These are phyloP conservation scores for Drosophila rufa DNA, from an alignment of 1,140 invertebrate genomes.

Conservation along the genomic window DNA sequence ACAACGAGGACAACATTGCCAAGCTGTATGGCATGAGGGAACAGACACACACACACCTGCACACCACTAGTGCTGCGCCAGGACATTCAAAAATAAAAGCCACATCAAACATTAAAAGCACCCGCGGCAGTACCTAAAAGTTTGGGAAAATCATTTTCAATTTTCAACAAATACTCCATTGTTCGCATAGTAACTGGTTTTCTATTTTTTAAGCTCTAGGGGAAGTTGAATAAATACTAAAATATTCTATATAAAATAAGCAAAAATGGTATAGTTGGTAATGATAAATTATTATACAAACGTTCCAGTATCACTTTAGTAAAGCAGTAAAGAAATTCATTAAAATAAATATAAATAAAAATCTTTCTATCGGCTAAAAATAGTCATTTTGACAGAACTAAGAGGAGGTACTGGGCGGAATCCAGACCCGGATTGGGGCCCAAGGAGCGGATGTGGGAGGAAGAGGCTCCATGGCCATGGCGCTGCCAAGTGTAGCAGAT, in stretches of 20 bases:
- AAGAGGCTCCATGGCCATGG: conserved; percentile 60
- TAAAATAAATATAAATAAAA: background rate
- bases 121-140: conserved; percentile 1
- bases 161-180: background rate
- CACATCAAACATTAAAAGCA: conserved; percentile 25
- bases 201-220: background rate
- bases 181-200: background rate
- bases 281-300: too few relatives aligned
- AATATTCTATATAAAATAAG: too few relatives aligned
- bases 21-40: conserved; percentile 41
- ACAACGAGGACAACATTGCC: conserved; percentile 62
- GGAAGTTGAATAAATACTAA: background rate
- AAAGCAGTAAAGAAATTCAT: too few relatives aligned
- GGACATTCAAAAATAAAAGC: conserved; percentile 21
- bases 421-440: conserved; percentile 5
- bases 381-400: conserved; percentile 14
- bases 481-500: conserved; percentile 79
- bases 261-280: too few relatives aligned
- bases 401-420: conserved; percentile 1
- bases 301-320: too few relatives aligned
- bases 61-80: conserved; percentile 16
- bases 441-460: conserved; percentile 48
- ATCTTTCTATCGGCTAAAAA: background rate
- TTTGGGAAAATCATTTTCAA: conserved; percentile 8
- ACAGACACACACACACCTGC: conserved; percentile 11